Conservation (phyloP, 1,140 invertebrate genomes). For the Orchesella cincta region DNA sequence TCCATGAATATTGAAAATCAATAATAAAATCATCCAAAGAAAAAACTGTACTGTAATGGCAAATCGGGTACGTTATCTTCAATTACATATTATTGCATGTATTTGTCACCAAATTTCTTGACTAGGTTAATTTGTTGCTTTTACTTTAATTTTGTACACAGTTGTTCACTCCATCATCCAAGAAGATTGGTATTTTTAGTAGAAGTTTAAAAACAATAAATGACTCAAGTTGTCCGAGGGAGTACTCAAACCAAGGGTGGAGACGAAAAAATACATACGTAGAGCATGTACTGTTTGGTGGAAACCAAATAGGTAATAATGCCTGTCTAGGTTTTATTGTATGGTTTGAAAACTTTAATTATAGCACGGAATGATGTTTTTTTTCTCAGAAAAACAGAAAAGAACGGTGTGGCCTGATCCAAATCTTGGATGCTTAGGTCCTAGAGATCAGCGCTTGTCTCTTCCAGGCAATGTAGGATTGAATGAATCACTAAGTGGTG, state of each 20-base stretch:
- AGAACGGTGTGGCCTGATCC: slow-evolving; percentile 50
- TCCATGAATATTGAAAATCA: too few relatives aligned
- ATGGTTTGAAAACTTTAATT: neutral
- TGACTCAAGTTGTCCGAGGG: slow-evolving; percentile 1
- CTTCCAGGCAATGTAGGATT: slow-evolving; percentile 70
- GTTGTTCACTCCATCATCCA: neutral
- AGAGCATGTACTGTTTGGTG: slow-evolving; percentile 46
- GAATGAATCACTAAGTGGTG: slow-evolving; percentile 52
- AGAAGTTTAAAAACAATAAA: neutral
- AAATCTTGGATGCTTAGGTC: slow-evolving; percentile 57
- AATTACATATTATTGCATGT: too few relatives aligned
- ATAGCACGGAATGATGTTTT: neutral
- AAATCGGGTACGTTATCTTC: too few relatives aligned
- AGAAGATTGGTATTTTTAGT: neutral
- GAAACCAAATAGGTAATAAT: slow-evolving; percentile 39
- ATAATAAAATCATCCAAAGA: too few relatives aligned
- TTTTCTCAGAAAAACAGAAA: slow-evolving; percentile 36
- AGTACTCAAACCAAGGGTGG: slow-evolving; percentile 47
- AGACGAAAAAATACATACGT: slow-evolving; percentile 47
- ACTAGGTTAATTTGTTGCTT: neutral
- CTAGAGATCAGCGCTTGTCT: slow-evolving; percentile 67
- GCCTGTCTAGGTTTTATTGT: neutral
- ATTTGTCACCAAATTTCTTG: too few relatives aligned
- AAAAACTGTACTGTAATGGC: too few relatives aligned
- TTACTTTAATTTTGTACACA: neutral